Evolutionary conservation across 2,797 vertebrate genomes (phyloP).

Genomic region (Lepus townsendii): DNA sequence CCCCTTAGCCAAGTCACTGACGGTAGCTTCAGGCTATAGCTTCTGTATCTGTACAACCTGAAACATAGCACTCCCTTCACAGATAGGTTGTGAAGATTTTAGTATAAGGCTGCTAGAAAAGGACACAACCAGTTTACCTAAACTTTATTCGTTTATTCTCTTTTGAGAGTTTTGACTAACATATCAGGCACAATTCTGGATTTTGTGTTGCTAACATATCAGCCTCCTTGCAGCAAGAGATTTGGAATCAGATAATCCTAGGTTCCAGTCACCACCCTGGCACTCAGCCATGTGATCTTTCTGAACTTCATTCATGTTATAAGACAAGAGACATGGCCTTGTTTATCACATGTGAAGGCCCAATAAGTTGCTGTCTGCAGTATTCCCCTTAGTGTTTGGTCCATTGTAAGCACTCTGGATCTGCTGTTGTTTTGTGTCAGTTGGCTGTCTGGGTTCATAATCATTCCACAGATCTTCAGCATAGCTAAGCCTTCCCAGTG

Average conservation of each 20-base stretch:
- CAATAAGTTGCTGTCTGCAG: fast-evolving
- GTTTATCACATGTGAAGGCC: no score
- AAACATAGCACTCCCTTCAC: background rate
- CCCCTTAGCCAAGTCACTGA: background rate
- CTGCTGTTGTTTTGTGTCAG: background rate
- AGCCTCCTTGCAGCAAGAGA: background rate
- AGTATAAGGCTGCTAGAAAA: background rate
- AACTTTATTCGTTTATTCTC: background rate
- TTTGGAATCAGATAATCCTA: background rate
- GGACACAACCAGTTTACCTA: background rate
- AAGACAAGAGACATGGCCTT: background rate
- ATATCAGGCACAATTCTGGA: background rate
- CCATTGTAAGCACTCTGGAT: background rate
- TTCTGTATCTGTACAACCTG: background rate
- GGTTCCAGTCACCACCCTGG: background rate
- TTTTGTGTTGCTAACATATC: background rate
- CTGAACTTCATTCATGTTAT: background rate
- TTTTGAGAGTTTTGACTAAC: conserved; percentile 27
- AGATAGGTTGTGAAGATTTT: background rate
- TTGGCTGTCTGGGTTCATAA: background rate
- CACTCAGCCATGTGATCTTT: background rate
- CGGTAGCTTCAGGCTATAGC: background rate
- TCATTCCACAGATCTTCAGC: background rate
- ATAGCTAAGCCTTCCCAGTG: background rate
- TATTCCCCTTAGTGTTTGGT: background rate